Base-by-base conservation (phyloP, 2,113 vertebrate genomes). In the Chaenocephalus aceratus region DNA sequence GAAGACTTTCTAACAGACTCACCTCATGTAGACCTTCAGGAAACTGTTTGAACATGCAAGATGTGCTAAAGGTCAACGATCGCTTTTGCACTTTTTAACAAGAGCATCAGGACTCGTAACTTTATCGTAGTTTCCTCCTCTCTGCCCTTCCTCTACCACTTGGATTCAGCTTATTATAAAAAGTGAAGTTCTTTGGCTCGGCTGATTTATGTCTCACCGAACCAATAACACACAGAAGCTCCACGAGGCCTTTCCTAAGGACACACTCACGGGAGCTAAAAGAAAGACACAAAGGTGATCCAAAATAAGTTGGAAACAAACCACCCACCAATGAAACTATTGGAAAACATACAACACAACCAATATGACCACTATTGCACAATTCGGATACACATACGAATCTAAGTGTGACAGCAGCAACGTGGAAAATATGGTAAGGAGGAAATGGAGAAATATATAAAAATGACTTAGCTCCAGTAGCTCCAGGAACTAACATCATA, bases 401-500 rank as follows among this genome's bases (percentile, higher is more conserved):
- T 63, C 7, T 23, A 8, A 1, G 34, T 54, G 70, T 7, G 68
- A 83, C 60, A 82, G 48, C 68, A 48, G 12, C 71, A 41, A 68
- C 71, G 62, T 73, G 67, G 56, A 69, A 75, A 79, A 51, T 54
- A 46, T 57, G 60, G 69, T 48, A 21, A 65, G 23, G 36, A 73
- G 67, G 79, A 79, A 76, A 85, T 60, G 44, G 45, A 70, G 53
- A 78, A 61, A 82, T 82, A 23, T 78, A 78, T 86, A 72, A 49
- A 80, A 80, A 75, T 16, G 79, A 65, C 15, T 78, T 49, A 21
- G n/a, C 41, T 71, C 30, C 30, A 30, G 30, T n/a, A n/a, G n/a
- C n/a, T 21, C 21, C 21, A 21, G 21, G 75, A 77, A 85, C 82
- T 69, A 70, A 74, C 83, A 69, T 71, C 62, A 65, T 53, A 49